phyloP scores from a whole-genome alignment of 2,888 invertebrate species.

The Adelognathus sp. region DNA sequence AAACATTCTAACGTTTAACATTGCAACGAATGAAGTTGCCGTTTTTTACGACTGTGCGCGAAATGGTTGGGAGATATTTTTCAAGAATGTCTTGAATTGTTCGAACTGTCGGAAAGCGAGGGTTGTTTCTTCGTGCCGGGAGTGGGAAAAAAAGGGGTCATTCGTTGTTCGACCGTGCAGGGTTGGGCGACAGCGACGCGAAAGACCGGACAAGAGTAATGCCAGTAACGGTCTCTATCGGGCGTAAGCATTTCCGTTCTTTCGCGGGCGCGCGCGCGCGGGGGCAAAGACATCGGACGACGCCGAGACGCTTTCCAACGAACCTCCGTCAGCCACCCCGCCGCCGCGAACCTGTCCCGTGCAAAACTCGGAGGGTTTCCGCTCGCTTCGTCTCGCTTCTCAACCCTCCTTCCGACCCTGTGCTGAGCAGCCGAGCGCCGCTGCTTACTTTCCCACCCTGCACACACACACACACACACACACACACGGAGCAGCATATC shows the following conservation, averaged over 20 bases:
- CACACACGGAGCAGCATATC: neutral
- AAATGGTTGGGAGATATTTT: too few species aligned
- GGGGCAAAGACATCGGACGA: slow-evolving; percentile 45
- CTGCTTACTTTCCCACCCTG: slow-evolving; percentile 41
- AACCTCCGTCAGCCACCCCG: neutral
- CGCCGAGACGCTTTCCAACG: slow-evolving; percentile 33
- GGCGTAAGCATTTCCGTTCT: slow-evolving; percentile 32
- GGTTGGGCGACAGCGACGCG: neutral
- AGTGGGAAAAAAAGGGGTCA: slow-evolving; percentile 6
- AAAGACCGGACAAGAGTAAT: neutral
- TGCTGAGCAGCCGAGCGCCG: slow-evolving; percentile 19
- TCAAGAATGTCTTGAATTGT: too few species aligned
- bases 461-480: too few species aligned
- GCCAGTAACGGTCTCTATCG: slow-evolving; percentile 3
- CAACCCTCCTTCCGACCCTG: slow-evolving; percentile 1
- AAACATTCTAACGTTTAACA: too few species aligned
- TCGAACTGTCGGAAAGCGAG: too few species aligned
- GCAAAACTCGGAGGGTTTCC: slow-evolving; percentile 44
- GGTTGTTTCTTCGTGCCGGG: too few species aligned
- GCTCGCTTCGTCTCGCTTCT: slow-evolving; percentile 18
- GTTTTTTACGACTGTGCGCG: too few species aligned
- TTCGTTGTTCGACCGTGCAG: neutral
- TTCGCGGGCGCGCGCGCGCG: slow-evolving; percentile 1
- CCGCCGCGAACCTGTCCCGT: slow-evolving; percentile 8
- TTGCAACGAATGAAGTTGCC: too few species aligned